Conservation (phyloP, 1,140 invertebrate species). For the Eupristina koningsbergeri region DNA sequence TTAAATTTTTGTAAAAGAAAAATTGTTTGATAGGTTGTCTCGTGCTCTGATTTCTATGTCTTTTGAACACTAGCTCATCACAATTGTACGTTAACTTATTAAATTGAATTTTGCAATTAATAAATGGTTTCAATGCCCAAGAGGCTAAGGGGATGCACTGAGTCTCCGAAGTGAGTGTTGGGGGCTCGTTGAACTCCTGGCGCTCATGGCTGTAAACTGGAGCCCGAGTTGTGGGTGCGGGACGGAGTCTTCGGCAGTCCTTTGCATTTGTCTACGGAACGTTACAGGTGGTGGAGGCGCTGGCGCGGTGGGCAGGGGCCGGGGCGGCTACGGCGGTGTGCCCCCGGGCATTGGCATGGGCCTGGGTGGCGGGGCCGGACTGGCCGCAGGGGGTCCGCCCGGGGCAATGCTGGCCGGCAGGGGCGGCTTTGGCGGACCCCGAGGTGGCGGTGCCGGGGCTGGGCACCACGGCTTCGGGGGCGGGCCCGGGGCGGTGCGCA, state of each 20-base stretch:
- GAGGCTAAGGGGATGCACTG: too few species aligned
- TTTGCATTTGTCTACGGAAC: slow-evolving; percentile 36
- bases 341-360: slow-evolving; percentile 51
- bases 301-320: slow-evolving; percentile 55
- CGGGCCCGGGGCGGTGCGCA: slow-evolving; percentile 71
- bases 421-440: slow-evolving; percentile 60
- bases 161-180: too few species aligned
- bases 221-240: neutral
- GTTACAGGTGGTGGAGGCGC: slow-evolving; percentile 57
- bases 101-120: too few species aligned
- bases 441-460: slow-evolving; percentile 59
- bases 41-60: too few species aligned
- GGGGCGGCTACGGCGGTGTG: slow-evolving; percentile 54
- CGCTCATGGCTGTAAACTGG: too few species aligned
- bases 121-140: too few species aligned
- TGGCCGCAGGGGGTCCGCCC: slow-evolving; percentile 58
- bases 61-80: too few species aligned
- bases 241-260: neutral
- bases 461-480: slow-evolving; percentile 65
- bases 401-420: slow-evolving; percentile 60
- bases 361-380: slow-evolving; percentile 56
- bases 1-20: too few species aligned
- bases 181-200: too few species aligned
- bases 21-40: too few species aligned
- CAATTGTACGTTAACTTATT: too few species aligned